Evolutionary conservation across 2,797 vertebrate species (phyloP).

Genomic region (Lepus oiostolus): DNA sequence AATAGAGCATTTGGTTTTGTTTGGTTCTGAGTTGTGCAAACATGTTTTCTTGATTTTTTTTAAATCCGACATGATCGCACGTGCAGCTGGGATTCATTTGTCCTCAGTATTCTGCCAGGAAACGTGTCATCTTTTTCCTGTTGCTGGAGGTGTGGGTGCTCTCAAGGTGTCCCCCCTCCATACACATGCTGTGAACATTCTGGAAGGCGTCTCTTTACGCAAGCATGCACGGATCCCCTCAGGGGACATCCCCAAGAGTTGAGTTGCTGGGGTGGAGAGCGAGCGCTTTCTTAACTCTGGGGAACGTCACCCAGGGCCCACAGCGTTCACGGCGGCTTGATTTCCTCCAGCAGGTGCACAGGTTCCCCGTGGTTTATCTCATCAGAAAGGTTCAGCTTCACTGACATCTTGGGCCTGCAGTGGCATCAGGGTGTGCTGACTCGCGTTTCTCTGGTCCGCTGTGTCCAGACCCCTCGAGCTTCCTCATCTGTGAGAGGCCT

Average conservation of each 20-base stretch:
- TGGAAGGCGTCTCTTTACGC: background rate
- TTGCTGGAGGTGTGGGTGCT: background rate
- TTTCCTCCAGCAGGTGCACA: background rate
- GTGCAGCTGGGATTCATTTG: accelerated
- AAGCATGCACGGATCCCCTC: background rate
- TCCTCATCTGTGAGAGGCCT: background rate
- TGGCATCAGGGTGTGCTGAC: background rate
- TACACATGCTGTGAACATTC: background rate
- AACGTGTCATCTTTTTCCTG: background rate
- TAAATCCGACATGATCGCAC: background rate
- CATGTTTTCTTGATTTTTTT: background rate
- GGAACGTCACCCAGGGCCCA: background rate
- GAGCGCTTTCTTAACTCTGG: background rate
- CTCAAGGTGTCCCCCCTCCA: background rate
- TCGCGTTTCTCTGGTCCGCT: background rate
- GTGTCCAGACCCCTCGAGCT: background rate
- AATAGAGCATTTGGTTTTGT: background rate
- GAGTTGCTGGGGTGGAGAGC: background rate
- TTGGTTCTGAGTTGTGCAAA: constrained; percentile 15
- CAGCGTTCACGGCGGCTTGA: background rate
- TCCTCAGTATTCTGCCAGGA: background rate
- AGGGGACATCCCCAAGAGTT: background rate
- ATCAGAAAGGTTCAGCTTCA: background rate
- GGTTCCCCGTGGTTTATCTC: background rate
- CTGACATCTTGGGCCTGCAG: background rate